phyloP scores from a whole-genome alignment of 2,113 vertebrate genomes.

The Blennius ocellaris region DNA sequence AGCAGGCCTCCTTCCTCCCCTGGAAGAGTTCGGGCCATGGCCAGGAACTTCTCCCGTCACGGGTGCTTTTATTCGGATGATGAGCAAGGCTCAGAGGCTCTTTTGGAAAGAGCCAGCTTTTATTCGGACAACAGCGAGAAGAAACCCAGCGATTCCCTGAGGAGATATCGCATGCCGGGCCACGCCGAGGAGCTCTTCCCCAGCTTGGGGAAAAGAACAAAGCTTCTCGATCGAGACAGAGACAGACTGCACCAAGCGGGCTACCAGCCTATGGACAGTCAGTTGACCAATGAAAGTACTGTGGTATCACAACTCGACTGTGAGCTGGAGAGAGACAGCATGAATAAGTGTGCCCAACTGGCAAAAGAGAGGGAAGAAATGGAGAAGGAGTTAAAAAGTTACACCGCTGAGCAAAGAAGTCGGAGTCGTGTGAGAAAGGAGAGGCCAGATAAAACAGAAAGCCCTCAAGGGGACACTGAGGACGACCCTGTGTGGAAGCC shows the following conservation, averaged over 20 bases:
- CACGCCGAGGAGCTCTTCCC: conserved; percentile 71
- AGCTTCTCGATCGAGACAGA: conserved; percentile 56
- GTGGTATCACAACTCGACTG: conserved; percentile 72
- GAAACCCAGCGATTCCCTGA: conserved; percentile 66
- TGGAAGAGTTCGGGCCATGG: conserved; percentile 78
- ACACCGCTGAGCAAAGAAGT: conserved; percentile 55
- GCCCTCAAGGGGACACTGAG: conserved; percentile 52
- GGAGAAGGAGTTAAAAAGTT: conserved; percentile 75
- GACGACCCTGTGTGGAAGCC: conserved; percentile 80
- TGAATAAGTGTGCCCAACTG: conserved; percentile 76
- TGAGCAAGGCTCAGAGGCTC: conserved; percentile 77
- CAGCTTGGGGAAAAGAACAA: conserved; percentile 64
- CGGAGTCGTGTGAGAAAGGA: conserved; percentile 34
- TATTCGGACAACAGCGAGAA: conserved; percentile 82
- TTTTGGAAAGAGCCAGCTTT: conserved; percentile 80
- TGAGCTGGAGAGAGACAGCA: conserved; percentile 70
- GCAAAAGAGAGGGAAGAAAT: conserved; percentile 80
- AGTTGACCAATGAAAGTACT: conserved; percentile 71
- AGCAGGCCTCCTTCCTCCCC: conserved; percentile 76
- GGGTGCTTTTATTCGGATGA: conserved; percentile 85
- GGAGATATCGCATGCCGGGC: conserved; percentile 44
- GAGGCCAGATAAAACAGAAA: conserved; percentile 41
- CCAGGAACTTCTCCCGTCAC: conserved; percentile 81
- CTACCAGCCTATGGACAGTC: conserved; percentile 70
- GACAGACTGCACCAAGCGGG: conserved; percentile 32